Evolutionary conservation across 64 coral and sea anemone genomes (phyloP).

Genomic region (Montipora capricornis): DNA sequence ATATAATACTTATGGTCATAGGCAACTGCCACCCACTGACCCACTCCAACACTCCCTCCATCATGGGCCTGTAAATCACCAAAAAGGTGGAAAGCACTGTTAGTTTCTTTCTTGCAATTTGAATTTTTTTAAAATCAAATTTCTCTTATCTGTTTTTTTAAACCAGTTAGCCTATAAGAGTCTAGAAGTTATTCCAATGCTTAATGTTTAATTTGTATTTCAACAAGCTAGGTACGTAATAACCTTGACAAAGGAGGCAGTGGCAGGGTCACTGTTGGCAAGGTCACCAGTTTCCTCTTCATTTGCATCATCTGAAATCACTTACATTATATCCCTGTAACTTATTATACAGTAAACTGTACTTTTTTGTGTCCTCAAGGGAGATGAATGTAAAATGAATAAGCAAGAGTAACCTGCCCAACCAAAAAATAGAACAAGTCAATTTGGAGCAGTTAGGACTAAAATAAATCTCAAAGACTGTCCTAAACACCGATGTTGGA

Average conservation of each 20-base stretch:
- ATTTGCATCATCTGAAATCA: neutral
- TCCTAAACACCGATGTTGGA: too few species aligned
- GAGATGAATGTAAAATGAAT: too few species aligned
- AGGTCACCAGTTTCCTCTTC: neutral
- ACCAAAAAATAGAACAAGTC: too few species aligned
- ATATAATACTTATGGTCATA: neutral
- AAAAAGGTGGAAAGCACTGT: neutral
- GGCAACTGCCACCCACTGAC: slow-evolving; percentile 33
- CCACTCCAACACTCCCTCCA: neutral
- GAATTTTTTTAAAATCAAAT: neutral
- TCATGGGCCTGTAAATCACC: slow-evolving; percentile 32
- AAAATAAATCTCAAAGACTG: too few species aligned
- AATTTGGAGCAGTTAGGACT: too few species aligned
- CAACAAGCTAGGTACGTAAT: neutral
- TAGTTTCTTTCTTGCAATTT: neutral
- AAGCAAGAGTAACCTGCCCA: too few species aligned
- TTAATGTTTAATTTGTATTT: neutral
- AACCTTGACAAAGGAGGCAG: neutral
- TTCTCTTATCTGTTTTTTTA: neutral
- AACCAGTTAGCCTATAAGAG: neutral
- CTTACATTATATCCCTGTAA: neutral
- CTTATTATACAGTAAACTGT: neutral
- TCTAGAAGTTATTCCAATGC: neutral
- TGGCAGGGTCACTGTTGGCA: neutral
- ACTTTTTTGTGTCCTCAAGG: neutral